A percentile compares a stretch with the other conserved stretches of the same genome.
These are phyloP conservation scores for Chamaetylas fuelleborni DNA, from an alignment of 2,113 vertebrate genomes.

Conservation along the genomic window DNA sequence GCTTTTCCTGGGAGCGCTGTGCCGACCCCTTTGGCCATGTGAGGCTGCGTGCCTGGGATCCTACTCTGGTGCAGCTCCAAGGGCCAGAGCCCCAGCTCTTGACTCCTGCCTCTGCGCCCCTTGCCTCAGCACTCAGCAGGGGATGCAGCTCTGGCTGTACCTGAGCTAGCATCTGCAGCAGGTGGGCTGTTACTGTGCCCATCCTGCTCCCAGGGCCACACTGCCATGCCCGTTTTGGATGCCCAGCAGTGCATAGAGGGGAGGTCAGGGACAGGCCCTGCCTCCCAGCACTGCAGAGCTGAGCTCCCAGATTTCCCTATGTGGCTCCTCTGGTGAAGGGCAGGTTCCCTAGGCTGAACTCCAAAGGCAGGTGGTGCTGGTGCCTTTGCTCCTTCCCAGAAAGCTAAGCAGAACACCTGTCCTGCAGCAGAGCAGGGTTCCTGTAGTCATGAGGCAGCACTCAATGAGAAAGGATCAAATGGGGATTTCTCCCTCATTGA, in stretches of 20 bases:
- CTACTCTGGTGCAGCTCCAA: not conserved
- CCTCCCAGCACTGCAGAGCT: not conserved
- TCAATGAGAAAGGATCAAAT: not conserved
- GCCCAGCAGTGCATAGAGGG: not conserved
- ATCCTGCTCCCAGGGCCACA: not conserved
- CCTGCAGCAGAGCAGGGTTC: not conserved
- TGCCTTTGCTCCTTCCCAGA: not conserved
- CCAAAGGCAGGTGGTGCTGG: not conserved
- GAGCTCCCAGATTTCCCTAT: not conserved
- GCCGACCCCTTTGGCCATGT: not conserved
- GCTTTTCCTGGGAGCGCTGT: not conserved
- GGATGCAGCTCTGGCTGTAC: not conserved
- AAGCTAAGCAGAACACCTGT: not conserved
- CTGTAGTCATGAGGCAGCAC: not conserved
- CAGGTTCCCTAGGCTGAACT: not conserved
- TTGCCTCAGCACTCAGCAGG: fast-evolving
- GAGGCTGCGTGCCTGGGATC: fast-evolving
- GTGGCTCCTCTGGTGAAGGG: not conserved
- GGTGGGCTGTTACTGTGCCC: not conserved
- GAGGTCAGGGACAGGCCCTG: fast-evolving
- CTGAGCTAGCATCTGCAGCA: not conserved
- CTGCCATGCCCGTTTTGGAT: not conserved
- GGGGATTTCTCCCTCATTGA: not conserved
- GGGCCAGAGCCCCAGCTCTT: not conserved
- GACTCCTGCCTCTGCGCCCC: no score